Conservation (phyloP, 2,888 invertebrate genomes). For the Lasioglossum villosulum region DNA sequence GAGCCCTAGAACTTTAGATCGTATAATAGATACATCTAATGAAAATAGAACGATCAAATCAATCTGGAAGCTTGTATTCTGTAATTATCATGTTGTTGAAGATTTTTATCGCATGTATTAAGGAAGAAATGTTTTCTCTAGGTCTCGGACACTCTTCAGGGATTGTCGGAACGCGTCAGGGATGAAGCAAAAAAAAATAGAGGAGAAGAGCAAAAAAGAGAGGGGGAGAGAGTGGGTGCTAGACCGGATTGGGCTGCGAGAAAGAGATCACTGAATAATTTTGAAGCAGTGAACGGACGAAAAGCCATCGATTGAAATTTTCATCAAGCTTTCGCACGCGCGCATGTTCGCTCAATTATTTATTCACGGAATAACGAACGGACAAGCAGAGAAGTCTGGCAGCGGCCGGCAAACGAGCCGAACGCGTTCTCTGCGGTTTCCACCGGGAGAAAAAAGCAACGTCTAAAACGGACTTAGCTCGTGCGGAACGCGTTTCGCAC, state of each 20-base stretch:
- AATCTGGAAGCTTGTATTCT: no score
- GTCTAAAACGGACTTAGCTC: conserved; percentile 14
- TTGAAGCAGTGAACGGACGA: conserved; percentile 69
- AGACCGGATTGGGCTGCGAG: not conserved
- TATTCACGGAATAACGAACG: conserved; percentile 79
- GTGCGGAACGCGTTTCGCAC: not conserved
- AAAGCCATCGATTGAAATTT: conserved; percentile 81
- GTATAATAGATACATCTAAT: no score
- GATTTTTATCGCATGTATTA: no score
- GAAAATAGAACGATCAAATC: no score
- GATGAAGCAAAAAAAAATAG: not conserved
- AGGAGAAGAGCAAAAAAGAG: not conserved
- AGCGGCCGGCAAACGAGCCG: conserved; percentile 34
- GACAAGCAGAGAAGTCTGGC: conserved; percentile 53
- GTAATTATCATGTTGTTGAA: no score
- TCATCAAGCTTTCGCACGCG: conserved; percentile 78
- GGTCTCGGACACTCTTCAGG: conserved; percentile 2
- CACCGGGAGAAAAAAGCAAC: conserved; percentile 4
- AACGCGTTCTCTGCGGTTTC: conserved; percentile 5
- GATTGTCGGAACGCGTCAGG: not conserved
- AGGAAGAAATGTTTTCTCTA: not conserved
- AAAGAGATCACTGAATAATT: conserved; percentile 72
- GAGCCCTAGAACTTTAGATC: no score
- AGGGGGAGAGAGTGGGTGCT: conserved; percentile 14
- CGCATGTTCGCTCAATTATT: conserved; percentile 76